Percentiles rank a stretch among this genome's conserved stretches.
phyloP scores from a whole-genome alignment of 2,113 vertebrate species.

The Zingel zingel region DNA sequence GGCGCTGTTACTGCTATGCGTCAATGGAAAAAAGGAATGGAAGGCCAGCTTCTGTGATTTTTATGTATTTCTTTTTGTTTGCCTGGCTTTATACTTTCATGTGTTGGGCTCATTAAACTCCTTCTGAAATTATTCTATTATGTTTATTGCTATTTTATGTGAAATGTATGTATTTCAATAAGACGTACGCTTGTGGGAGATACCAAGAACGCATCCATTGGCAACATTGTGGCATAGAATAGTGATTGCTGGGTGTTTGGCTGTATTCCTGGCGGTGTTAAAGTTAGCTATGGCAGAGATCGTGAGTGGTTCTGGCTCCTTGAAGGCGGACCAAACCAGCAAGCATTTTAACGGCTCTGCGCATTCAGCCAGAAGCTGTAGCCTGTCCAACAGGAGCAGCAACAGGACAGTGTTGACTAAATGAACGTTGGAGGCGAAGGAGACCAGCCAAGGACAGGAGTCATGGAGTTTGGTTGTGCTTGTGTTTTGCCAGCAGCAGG shows the following conservation, averaged over 20 bases:
- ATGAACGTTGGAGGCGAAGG: constrained; percentile 19
- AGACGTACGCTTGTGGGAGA: neutral
- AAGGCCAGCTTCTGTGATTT: constrained; percentile 13
- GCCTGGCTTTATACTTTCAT: neutral
- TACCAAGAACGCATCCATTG: constrained; percentile 16
- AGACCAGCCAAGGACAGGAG: constrained; percentile 30
- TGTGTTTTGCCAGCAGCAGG: constrained; percentile 41
- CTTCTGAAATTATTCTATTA: neutral
- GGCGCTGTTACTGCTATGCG: constrained; percentile 22
- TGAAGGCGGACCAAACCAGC: constrained; percentile 16
- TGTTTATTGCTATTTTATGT: neutral
- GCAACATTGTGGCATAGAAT: constrained; percentile 8
- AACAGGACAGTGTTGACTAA: constrained; percentile 17
- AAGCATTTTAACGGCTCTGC: constrained; percentile 20
- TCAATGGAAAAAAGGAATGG: neutral
- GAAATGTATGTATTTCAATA: constrained; percentile 14
- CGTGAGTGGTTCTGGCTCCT: constrained; percentile 19
- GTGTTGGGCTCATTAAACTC: neutral
- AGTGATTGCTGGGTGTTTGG: constrained; percentile 13
- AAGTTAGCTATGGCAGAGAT: constrained; percentile 43
- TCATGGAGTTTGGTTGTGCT: constrained; percentile 46
- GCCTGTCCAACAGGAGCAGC: constrained; percentile 41
- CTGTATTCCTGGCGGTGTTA: constrained; percentile 23
- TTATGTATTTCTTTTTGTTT: constrained; percentile 24
- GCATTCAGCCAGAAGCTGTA: constrained; percentile 39